A percentile compares a stretch with the other conserved stretches of the same genome.
Conservation (phyloP, 2,888 invertebrate genomes). For the Andrena dorsata region DNA sequence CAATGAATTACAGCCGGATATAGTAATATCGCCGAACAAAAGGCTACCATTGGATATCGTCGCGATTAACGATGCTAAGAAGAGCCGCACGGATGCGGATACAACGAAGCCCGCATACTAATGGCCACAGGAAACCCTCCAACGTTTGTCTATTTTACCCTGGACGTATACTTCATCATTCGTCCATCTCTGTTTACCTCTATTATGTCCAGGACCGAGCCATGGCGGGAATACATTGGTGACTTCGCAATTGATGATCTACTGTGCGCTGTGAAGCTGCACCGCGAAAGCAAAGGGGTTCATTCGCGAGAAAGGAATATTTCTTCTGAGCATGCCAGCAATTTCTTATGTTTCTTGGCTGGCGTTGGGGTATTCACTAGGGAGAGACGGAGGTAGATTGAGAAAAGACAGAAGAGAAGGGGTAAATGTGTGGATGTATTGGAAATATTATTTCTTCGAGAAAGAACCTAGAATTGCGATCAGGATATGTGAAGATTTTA, state of each 20-base stretch:
- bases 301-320: too few species aligned
- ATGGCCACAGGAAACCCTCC: slow-evolving; percentile 78
- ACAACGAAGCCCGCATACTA: slow-evolving; percentile 81
- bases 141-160: slow-evolving; percentile 74
- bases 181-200: slow-evolving; percentile 31
- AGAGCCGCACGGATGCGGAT: slow-evolving; percentile 77
- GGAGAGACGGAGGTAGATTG: too few species aligned
- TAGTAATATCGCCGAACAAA: slow-evolving; percentile 72
- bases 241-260: slow-evolving; percentile 6
- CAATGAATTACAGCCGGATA: slow-evolving; percentile 71
- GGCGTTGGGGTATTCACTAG: too few species aligned
- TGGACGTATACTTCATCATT: slow-evolving; percentile 43
- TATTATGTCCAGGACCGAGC: slow-evolving; percentile 52
- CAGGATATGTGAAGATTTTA: too few species aligned
- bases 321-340: too few species aligned
- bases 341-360: too few species aligned
- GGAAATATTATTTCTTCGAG: too few species aligned
- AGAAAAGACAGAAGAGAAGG: too few species aligned
- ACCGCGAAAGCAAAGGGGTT: too few species aligned
- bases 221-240: slow-evolving; percentile 17
- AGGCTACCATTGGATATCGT: slow-evolving; percentile 53
- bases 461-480: too few species aligned
- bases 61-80: slow-evolving; percentile 74
- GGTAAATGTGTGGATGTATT: too few species aligned
- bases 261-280: too few species aligned